A percentile compares a stretch with the other conserved stretches of the same genome.
phyloP scores from a whole-genome alignment of 1,140 invertebrate genomes.

The Homalodisca vitripennis region DNA sequence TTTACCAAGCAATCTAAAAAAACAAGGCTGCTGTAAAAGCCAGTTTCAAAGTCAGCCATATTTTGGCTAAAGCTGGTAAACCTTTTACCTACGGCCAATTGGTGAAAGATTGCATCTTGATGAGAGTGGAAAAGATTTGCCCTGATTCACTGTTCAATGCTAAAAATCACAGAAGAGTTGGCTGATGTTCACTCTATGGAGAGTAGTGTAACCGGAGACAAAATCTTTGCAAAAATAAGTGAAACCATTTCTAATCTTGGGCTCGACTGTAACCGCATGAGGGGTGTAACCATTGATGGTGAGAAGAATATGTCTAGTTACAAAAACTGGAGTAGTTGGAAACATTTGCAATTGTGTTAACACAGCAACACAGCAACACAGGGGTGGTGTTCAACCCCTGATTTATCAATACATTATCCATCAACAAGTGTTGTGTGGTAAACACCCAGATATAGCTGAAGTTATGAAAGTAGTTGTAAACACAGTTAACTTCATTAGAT shows the following conservation, averaged over 20 bases:
- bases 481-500: conserved; percentile 45
- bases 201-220: conserved; percentile 42
- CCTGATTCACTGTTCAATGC: conserved; percentile 36
- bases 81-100: conserved; percentile 40
- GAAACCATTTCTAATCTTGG: conserved; percentile 35
- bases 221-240: conserved; percentile 42
- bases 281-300: conserved; percentile 44
- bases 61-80: conserved; percentile 43
- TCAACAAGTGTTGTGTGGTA: conserved; percentile 43
- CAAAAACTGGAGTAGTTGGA: conserved; percentile 41
- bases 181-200: conserved; percentile 40
- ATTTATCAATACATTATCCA: conserved; percentile 46
- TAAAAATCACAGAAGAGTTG: conserved; percentile 44
- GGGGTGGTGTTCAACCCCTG: conserved; percentile 26
- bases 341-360: conserved; percentile 38
- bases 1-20: conserved; percentile 38
- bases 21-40: conserved; percentile 41
- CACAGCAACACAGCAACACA: too few species aligned
- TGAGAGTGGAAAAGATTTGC: conserved; percentile 38
- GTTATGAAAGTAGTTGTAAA: conserved; percentile 44
- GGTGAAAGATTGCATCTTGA: conserved; percentile 36
- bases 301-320: conserved; percentile 44
- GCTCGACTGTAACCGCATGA: conserved; percentile 37
- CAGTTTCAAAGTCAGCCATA: conserved; percentile 42
- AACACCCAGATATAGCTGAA: conserved; percentile 41